Base-by-base conservation (phyloP, 2,888 invertebrate genomes). In the Calliopum simillimum region DNA sequence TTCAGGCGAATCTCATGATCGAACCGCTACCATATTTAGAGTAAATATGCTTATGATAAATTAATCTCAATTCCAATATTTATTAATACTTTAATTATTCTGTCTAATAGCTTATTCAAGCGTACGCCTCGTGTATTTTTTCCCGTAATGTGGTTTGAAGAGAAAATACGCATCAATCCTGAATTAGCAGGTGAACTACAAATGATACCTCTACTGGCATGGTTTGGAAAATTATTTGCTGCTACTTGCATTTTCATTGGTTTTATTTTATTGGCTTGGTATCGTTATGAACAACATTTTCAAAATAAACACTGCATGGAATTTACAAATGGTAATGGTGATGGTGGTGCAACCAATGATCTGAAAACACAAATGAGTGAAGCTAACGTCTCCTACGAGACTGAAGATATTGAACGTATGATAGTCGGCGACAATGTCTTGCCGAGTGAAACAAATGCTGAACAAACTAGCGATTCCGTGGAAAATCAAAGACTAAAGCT, bases 1-100 rank as follows among this genome's bases (percentile, higher is more conserved):
- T 95, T 55, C 95, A 95, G 85, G 86, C 93, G 63, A 95, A 94
- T 81, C 87, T 95, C 23, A 87, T 90, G 41, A 81, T 94, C 5
- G 90, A 91, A 69, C 90, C 92, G 0, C 88, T 88, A 69, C 81
- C 87, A 0, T 86, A 88, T 70, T 88, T 93, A 43, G 85, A 86
- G 94, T 94, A 86, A 90, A 91, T 63, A 16, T 14, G 6, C 19
- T 8, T n/a, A 21, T 13, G n/a, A 56, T 14, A 12, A 8, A 56
- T 55, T 4, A 5, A n/a, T 12, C 13, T n/a, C 21, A 6, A 8
- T 56, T 11, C 2, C 16, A 11, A 12, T 8, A 64, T 4, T 23
- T 2, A 25, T 11, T 19, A 8, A 53, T 51, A 2, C n/a, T 3
- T n/a, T 19, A 21, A n/a, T 44, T 55, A 13, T 21, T 47, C 16